These are phyloP conservation scores for Megaleporinus macrocephalus DNA, from an alignment of 2,113 vertebrate species.

Conservation along the genomic window DNA sequence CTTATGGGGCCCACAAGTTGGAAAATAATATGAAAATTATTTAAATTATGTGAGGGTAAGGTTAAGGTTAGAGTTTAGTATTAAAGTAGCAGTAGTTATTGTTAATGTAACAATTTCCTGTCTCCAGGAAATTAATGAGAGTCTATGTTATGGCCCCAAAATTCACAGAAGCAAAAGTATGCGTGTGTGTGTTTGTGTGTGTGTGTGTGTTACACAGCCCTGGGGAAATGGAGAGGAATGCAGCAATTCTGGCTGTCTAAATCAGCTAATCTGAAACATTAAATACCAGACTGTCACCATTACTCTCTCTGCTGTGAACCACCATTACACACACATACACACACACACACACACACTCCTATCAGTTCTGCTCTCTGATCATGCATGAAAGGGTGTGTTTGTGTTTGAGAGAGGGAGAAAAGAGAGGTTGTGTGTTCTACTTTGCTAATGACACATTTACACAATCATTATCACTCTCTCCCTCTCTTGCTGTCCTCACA, in stretches of 20 bases:
- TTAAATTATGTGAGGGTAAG: no score
- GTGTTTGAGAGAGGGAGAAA: background rate
- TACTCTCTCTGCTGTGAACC: background rate
- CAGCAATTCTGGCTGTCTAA: background rate
- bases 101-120: no score
- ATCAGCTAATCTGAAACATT: slow-evolving; percentile 4
- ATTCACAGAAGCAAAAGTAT: no score
- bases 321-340: background rate
- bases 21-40: no score
- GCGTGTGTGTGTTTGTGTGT: no score
- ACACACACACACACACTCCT: background rate
- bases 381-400: background rate
- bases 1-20: no score
- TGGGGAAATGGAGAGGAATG: background rate
- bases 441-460: slow-evolving; percentile 5
- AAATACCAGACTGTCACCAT: background rate
- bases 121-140: no score
- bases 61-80: no score
- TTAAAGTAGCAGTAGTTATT: no score
- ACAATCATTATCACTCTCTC: background rate
- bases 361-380: slow-evolving; percentile 3
- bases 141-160: no score
- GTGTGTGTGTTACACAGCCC: background rate
- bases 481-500: slow-evolving; percentile 4
- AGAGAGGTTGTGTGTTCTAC: background rate